These are phyloP conservation scores for Scomber colias DNA, from an alignment of 2,113 vertebrate genomes.

Conservation along the genomic window DNA sequence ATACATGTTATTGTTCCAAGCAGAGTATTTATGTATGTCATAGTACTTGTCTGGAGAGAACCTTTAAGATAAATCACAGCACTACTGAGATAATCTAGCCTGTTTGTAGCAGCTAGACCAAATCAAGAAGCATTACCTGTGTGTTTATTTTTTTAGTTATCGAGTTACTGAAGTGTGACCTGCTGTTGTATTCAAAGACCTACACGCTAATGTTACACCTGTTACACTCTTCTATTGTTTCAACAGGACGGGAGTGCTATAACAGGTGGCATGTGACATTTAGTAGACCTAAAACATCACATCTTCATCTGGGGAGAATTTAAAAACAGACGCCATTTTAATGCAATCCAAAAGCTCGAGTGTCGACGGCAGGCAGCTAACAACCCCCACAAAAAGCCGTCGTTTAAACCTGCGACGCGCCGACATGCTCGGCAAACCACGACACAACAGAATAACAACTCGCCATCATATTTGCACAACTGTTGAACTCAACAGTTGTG, in stretches of 20 bases:
- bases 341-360: conserved; percentile 17
- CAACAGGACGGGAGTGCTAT: accelerated
- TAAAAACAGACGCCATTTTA: conserved; percentile 80
- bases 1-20: too few relatives aligned
- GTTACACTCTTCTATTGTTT: neutral
- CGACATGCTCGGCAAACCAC: neutral
- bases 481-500: accelerated
- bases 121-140: neutral
- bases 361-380: conserved; percentile 15
- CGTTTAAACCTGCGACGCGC: neutral
- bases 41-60: too few relatives aligned
- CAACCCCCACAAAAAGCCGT: conserved; percentile 27
- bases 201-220: neutral
- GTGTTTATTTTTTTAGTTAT: neutral
- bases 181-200: neutral
- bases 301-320: conserved; percentile 1
- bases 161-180: neutral
- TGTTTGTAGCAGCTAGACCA: too few relatives aligned
- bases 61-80: too few relatives aligned
- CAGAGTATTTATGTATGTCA: too few relatives aligned
- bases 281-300: neutral
- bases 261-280: too few relatives aligned
- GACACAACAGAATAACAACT: accelerated
- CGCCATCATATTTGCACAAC: accelerated
- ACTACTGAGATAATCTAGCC: too few relatives aligned